Evolutionary conservation across 2,113 vertebrate genomes (phyloP), one percentile per base, ranked within the genome.

Genomic region (Pleuronectes platessa): DNA sequence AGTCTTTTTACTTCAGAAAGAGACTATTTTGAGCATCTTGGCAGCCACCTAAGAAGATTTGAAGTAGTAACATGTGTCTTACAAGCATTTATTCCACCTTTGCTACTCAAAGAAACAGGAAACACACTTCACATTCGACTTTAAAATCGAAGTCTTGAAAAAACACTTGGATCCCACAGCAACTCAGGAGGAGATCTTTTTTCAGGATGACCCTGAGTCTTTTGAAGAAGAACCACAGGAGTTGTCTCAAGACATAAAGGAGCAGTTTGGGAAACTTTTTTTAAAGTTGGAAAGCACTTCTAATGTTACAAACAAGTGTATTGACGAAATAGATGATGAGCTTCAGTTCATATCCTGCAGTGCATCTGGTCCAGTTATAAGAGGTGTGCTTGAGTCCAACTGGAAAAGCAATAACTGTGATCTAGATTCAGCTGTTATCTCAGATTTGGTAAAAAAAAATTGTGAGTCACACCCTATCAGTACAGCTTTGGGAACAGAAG

Each of bases 301-400:
- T 0, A 61, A 51, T 49, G 56, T 51, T 1, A 1, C 68, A 10
- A 71, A 71, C 68, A 71, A 71, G 5, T 71, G 58, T 2, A 51
- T 35, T 71, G 68, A 61, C 31, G 6, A 35, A 60, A 49, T 45
- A 11, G 42, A 14, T 13, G 8, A 45, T 45, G 42, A 45, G 14
- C 42, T 45, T 45, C 47, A 51, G 14, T 51, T 51, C 17, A 51
- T 51, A n/a, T 51, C 49, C 17, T 18, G 15, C 45, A 14, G 2
- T 14, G 45, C 14, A 47, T 47, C 45, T 14, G 45, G 11, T 47
- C 11, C 49, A 20, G 15, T 51, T 51, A 7, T 51, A 51, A 20
- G 49, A 51, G 49, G 2, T 20, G 17, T 51, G 18, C 1, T 51
- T 4, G 49, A 18, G 49, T n/a, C 49, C 17, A 51, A 18, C 6